Evolutionary conservation across 2,113 vertebrate species (phyloP).

Genomic region (Ctenomys sociabilis): DNA sequence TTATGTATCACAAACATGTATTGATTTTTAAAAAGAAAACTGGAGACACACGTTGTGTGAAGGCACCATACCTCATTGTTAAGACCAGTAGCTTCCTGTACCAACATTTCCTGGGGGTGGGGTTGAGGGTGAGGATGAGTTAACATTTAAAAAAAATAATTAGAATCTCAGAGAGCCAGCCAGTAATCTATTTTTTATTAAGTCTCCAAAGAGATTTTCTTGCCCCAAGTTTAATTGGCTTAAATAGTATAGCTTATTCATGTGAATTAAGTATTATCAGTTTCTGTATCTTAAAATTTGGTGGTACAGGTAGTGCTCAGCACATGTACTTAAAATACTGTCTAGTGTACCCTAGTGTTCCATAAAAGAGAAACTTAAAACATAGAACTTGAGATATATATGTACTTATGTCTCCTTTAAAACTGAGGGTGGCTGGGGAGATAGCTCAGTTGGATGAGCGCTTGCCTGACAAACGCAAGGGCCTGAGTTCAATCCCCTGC

Average conservation of each 20-base stretch:
- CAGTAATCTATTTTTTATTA: not conserved
- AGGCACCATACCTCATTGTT: not conserved
- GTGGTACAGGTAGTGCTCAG: not conserved
- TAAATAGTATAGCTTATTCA: not conserved
- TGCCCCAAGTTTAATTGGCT: not conserved
- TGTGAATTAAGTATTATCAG: not conserved
- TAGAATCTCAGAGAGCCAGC: not conserved
- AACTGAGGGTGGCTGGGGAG: not conserved
- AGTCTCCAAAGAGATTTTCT: not conserved
- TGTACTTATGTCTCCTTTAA: not conserved
- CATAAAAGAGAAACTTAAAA: not conserved
- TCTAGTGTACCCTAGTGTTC: not conserved
- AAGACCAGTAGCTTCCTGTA: not conserved
- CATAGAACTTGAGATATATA: not conserved
- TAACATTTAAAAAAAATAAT: not conserved
- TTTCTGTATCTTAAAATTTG: constrained; percentile 47
- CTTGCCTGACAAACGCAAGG: too few relatives aligned
- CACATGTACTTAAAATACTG: not conserved
- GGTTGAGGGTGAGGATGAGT: not conserved
- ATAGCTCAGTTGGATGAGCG: too few relatives aligned
- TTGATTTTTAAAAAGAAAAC: not conserved
- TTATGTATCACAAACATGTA: not conserved
- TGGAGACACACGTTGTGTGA: not conserved
- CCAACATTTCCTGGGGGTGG: not conserved
- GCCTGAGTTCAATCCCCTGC: too few relatives aligned